Evolutionary conservation across 2,888 invertebrate species (phyloP).

Genomic region (Cyaniris semiargus): DNA sequence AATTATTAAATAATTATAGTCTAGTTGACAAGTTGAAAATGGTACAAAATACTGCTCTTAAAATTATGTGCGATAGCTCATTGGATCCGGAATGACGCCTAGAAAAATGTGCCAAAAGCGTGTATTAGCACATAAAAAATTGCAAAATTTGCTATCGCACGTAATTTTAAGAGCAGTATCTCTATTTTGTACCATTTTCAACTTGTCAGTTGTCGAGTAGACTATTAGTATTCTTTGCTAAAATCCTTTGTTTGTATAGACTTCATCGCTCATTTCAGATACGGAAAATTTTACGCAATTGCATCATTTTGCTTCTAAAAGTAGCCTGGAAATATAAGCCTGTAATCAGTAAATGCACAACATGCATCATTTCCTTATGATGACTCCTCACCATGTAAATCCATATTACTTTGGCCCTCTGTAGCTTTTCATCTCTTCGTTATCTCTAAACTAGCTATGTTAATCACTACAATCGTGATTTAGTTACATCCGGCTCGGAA

Average conservation of each 20-base stretch:
- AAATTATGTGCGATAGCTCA: too few species aligned
- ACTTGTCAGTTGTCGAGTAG: too few species aligned
- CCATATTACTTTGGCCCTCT: neutral
- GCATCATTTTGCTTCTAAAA: neutral
- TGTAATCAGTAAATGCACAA: neutral
- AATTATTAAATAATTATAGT: neutral
- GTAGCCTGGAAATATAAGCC: neutral
- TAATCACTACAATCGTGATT: constrained; percentile 13
- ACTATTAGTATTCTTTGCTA: constrained; percentile 6
- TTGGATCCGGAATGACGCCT: too few species aligned
- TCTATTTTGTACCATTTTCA: too few species aligned
- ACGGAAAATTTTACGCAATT: neutral
- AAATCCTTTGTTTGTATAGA: neutral
- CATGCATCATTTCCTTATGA: neutral
- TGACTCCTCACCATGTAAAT: neutral
- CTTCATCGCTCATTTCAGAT: neutral
- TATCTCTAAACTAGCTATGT: neutral
- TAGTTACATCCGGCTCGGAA: constrained; percentile 6
- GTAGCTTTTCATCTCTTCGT: neutral
- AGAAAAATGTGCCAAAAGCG: too few species aligned
- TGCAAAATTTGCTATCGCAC: too few species aligned
- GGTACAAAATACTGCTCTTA: too few species aligned
- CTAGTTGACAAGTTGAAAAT: too few species aligned
- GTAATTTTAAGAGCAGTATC: too few species aligned
- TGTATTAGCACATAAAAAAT: too few species aligned